These are phyloP conservation scores for Vanessa atalanta DNA, from an alignment of 1,140 invertebrate species.

Conservation along the genomic window DNA sequence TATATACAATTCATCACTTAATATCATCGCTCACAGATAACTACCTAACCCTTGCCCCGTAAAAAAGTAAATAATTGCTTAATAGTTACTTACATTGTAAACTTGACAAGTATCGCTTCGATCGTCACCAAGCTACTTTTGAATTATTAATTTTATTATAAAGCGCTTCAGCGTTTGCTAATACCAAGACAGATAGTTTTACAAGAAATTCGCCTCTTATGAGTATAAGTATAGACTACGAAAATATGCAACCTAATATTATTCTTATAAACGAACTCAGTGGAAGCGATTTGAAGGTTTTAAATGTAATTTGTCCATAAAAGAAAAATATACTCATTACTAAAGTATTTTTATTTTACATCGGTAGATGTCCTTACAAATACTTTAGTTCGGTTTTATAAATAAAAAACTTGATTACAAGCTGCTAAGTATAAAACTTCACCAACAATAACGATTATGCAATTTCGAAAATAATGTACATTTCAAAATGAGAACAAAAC, in stretches of 20 bases:
- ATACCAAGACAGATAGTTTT: not conserved
- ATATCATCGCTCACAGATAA: slow-evolving; percentile 52
- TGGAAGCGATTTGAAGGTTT: not conserved
- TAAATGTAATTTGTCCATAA: slow-evolving; percentile 22
- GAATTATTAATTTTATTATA: not conserved
- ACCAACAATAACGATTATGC: slow-evolving; percentile 78
- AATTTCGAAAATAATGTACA: slow-evolving; percentile 68
- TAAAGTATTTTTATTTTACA: slow-evolving; percentile 78
- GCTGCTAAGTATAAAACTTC: slow-evolving; percentile 75
- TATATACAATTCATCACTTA: slow-evolving; percentile 68
- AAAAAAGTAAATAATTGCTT: slow-evolving; percentile 26
- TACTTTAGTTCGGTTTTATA: slow-evolving; percentile 55
- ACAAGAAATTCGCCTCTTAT: not conserved
- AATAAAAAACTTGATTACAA: slow-evolving; percentile 74
- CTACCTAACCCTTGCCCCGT: slow-evolving; percentile 50
- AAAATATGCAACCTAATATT: not conserved
- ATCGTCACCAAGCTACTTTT: not conserved
- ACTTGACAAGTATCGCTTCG: slow-evolving; percentile 7
- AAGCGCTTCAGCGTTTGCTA: not conserved
- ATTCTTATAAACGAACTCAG: slow-evolving; percentile 1
- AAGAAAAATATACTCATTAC: slow-evolving; percentile 63
- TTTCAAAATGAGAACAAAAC: slow-evolving; percentile 34
- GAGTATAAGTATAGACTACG: not conserved
- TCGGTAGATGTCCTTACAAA: slow-evolving; percentile 69
- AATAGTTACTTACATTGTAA: slow-evolving; percentile 24